These are phyloP conservation scores for Cephalopachus bancanus DNA, from an alignment of 2,797 vertebrate species.

Conservation along the genomic window DNA sequence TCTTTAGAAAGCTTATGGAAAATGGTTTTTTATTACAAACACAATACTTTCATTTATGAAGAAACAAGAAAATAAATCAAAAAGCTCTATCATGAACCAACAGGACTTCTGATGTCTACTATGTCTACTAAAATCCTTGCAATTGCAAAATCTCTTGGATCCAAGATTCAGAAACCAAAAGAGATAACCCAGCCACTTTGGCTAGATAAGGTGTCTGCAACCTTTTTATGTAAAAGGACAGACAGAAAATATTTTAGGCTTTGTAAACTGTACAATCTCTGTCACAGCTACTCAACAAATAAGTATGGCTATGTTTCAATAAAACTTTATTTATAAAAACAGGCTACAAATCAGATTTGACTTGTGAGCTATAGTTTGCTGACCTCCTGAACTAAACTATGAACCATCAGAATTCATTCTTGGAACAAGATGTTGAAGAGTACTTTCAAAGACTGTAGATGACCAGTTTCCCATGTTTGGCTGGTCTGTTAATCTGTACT, in stretches of 20 bases:
- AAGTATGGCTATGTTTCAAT: not conserved
- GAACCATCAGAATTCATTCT: not conserved
- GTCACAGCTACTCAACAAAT: not conserved
- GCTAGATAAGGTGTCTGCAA: not conserved
- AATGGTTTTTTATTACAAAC: not conserved
- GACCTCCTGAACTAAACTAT: not conserved
- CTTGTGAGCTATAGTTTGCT: not conserved
- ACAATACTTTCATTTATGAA: not conserved
- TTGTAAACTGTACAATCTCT: not conserved
- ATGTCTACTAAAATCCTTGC: not conserved
- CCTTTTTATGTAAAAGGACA: not conserved
- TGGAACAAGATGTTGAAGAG: not conserved
- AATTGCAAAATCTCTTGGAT: not conserved
- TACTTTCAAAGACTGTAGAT: not conserved
- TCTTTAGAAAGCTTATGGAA: not conserved
- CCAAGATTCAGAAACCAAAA: not conserved
- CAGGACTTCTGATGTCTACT: not conserved
- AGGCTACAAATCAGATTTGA: not conserved
- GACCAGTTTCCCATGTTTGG: not conserved
- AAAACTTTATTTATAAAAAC: conserved; percentile 41
- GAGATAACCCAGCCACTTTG: not conserved
- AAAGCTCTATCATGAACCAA: not conserved
- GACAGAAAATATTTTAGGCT: not conserved
- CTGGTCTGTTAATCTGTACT: not conserved
- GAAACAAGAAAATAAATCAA: conserved; percentile 13